Evolutionary conservation across 2,888 invertebrate species (phyloP).

Genomic region (Escarpia spicata): DNA sequence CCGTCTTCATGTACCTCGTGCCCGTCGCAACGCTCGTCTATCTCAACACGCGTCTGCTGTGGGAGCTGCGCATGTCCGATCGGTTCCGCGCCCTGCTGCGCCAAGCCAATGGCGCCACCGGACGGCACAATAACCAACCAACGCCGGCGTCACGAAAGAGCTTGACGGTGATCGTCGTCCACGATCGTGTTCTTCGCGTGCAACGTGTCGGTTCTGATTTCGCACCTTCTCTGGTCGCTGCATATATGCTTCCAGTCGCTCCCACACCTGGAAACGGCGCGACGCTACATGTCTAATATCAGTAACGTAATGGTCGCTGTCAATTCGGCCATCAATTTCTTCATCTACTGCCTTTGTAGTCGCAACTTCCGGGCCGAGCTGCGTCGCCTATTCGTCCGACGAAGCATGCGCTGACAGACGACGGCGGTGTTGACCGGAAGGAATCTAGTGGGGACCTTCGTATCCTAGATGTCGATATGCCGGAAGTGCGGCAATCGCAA

Average conservation of each 20-base stretch:
- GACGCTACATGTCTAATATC: conserved; percentile 35
- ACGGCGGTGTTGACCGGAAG: not conserved
- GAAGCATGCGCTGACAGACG: not conserved
- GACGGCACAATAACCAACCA: not conserved
- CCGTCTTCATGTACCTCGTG: conserved; percentile 39
- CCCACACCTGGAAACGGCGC: conserved; percentile 28
- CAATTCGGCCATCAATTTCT: conserved; percentile 42
- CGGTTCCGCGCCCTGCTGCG: not conserved
- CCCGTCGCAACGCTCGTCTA: conserved; percentile 38
- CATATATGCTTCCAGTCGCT: conserved; percentile 25
- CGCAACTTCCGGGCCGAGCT: conserved; percentile 13
- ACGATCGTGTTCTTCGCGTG: conserved; percentile 34
- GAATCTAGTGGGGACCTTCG: not conserved
- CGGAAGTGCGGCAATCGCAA: conserved; percentile 6
- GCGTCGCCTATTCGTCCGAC: not conserved
- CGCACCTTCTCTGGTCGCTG: conserved; percentile 36
- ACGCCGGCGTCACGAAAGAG: conserved; percentile 24
- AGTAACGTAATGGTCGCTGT: conserved; percentile 43
- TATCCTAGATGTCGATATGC: not conserved
- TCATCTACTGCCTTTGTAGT: conserved; percentile 44
- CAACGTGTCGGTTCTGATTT: conserved; percentile 30
- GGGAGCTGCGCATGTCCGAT: conserved; percentile 27
- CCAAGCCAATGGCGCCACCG: not conserved
- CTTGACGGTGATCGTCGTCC: conserved; percentile 33
- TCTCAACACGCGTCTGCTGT: conserved; percentile 39